Evolutionary conservation across 2,797 vertebrate species (phyloP), one percentile per base, ranked within the genome.

Genomic region (Morus bassanus): DNA sequence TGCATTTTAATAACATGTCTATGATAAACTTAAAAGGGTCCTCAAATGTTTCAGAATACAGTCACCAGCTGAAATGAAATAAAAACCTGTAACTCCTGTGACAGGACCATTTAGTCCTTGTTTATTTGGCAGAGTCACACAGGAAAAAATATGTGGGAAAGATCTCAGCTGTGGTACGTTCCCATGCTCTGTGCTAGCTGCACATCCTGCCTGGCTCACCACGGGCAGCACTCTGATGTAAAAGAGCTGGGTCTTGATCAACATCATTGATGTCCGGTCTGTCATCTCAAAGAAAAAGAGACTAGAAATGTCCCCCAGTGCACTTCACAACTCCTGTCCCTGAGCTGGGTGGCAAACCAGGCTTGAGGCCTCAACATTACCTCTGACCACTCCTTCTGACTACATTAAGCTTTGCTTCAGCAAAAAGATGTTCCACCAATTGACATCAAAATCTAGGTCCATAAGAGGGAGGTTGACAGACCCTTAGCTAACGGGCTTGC

Each of bases 161-260:
- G 16, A 22, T 5, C 4, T 64, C 12, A n/a, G 31, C 9, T 63
- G 18, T 30, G 10, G 21, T 16, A 5, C 1, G 0, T 41, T 70
- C 35, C 14, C 9, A 16, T 51, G 13, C 3, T 45, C 41, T 50
- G 14, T 46, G 4, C 23, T 60, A 59, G 16, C 35, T 69, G 45
- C 23, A 30, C 3, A 13, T 30, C 30, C 39, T 41, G 12, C 9
- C 46, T 60, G 27, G 4, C 57, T 60, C 35, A 30, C 27, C 19
- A 43, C 6, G 1, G 13, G 5, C 28, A 43, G n/a, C 1, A 1
- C 8, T 73, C 12, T 27, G 14, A 57, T 59, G 11, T 57, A 64
- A 63, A 85, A 85, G 6, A 37, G 4, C 7, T 59, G 21, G 4
- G 18, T 53, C 64, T 61, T 67, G n/a, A 48, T 68, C 50, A 68